Base-by-base conservation (phyloP, 1,140 invertebrate genomes). In the Mycetomoellerius zeteki region DNA sequence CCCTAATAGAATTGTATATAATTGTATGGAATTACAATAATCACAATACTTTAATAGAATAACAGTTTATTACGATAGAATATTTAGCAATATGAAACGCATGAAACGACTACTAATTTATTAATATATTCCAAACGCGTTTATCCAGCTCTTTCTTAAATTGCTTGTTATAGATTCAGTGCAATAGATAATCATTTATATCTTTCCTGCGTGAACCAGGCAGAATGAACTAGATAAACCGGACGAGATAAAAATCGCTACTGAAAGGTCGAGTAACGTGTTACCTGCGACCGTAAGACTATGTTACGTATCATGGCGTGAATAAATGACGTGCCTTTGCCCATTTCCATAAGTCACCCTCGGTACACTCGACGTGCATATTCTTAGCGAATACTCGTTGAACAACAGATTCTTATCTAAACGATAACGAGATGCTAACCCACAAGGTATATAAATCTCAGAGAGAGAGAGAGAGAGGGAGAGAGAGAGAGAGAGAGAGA, bases 191-290 rank as follows among this genome's bases (percentile, higher is more conserved):
- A 19, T 64, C 24, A 78, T 43, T 77, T 27, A 27, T 24, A 62
- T 33, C 27, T 65, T 16, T 50, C 19, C 47, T 65, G 58, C 43
- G 24, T 58, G 24, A 64, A 65, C 21, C 6, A 21, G n/a, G n/a
- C 60, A 12, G 43, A 10, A 52, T 52, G 12, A 65, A 47, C 60
- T 43, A 10, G 76, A 21, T 21, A 78, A 65, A 65, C 27, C 43
- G 27, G 60, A 58, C 43, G n/a, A 50, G 76, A 65, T 50, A 30
- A 47, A 52, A 52, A 65, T 78, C 76, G 60, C 50, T 78, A 78
- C 65, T 27, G 60, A 78, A 78, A 78, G 75, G 75, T 62, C 75
- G 60, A 33, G 21, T 47, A 77, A 78, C 27, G 37, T 16, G 58
- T 64, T 64, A 33, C 1, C 21, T 1, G 60, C 19, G 24, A 78